phyloP scores from a whole-genome alignment of 2,797 vertebrate species.

The Crax fasciolata region DNA sequence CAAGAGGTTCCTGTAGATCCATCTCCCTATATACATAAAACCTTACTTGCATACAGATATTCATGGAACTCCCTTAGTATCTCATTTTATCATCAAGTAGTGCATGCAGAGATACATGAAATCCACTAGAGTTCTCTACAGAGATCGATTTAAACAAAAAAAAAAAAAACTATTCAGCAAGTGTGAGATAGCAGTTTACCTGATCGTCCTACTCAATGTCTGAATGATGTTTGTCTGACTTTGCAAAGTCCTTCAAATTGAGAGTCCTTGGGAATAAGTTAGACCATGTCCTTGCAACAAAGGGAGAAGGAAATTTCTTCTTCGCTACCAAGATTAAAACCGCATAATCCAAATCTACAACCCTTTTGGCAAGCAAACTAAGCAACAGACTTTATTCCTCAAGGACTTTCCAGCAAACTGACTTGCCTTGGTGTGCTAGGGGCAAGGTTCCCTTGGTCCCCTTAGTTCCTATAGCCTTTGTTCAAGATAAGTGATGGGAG shows the following conservation, averaged over 20 bases:
- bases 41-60: neutral
- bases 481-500: neutral
- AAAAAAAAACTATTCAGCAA: neutral
- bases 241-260: neutral
- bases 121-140: neutral
- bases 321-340: neutral
- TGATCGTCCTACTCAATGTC: neutral
- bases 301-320: neutral
- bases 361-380: neutral
- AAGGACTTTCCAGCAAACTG: neutral
- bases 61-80: neutral
- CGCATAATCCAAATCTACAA: neutral
- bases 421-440: neutral
- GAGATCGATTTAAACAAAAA: neutral
- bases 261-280: neutral
- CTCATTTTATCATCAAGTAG: neutral
- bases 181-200: neutral
- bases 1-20: neutral
- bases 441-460: neutral
- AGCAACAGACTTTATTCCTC: neutral
- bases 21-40: neutral
- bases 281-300: neutral
- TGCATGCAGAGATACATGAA: neutral
- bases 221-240: neutral
- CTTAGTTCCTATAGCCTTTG: neutral